Conservation (phyloP, 1,140 invertebrate genomes). For the Sesamia nonagrioides region DNA sequence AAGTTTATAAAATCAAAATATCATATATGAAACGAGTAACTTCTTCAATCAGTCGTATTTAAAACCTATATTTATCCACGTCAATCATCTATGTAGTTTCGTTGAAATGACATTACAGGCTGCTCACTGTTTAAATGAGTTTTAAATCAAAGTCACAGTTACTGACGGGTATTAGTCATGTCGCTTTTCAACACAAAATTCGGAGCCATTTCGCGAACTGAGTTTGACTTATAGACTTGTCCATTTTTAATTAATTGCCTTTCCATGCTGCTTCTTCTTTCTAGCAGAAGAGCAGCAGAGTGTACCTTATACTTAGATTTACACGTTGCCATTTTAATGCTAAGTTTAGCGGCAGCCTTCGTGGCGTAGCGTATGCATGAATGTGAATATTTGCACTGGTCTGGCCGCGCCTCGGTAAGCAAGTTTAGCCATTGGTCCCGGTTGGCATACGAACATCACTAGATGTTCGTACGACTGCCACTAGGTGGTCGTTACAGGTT, state of each 20-base stretch:
- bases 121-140: neutral
- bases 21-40: neutral
- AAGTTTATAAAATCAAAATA: too few species aligned
- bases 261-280: constrained; percentile 10
- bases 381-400: too few species aligned
- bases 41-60: neutral
- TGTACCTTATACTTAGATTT: neutral
- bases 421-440: too few species aligned
- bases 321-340: too few species aligned
- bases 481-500: too few species aligned
- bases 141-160: neutral
- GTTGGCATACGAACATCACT: too few species aligned
- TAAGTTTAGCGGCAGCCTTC: too few species aligned
- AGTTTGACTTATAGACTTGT: neutral
- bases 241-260: neutral
- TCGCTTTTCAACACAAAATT: neutral
- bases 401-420: too few species aligned
- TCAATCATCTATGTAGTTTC: constrained; percentile 4
- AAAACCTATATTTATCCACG: neutral
- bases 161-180: neutral
- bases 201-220: neutral
- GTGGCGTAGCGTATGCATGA: too few species aligned
- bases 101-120: neutral
- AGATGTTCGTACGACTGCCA: too few species aligned
- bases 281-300: neutral